A percentile compares a stretch with the other conserved stretches of the same genome.
Evolutionary conservation across 2,113 vertebrate species (phyloP).

Genomic region (Camelus dromedarius): DNA sequence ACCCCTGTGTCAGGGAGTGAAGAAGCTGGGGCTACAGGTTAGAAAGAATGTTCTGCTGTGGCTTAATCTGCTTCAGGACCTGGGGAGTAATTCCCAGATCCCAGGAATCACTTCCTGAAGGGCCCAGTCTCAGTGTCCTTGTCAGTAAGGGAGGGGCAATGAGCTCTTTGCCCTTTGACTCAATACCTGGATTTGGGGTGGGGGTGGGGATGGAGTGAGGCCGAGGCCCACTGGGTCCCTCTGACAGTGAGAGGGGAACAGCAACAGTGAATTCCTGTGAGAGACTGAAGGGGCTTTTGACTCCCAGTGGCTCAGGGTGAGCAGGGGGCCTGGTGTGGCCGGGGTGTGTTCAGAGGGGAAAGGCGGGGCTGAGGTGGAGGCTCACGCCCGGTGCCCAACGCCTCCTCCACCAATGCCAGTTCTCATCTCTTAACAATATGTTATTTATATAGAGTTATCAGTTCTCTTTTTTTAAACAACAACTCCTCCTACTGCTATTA

Average conservation of each 20-base stretch:
- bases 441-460: background rate
- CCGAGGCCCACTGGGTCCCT: rapidly evolving
- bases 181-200: background rate
- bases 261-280: background rate
- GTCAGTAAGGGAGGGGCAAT: background rate
- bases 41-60: background rate
- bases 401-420: background rate
- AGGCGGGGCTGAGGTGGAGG: background rate
- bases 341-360: background rate
- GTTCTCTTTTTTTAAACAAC: background rate
- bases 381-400: background rate
- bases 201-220: background rate
- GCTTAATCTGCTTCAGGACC: background rate
- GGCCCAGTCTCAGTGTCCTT: background rate
- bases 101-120: background rate
- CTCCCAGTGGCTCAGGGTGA: rapidly evolving
- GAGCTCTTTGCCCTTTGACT: background rate
- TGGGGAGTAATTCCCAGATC: background rate
- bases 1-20: background rate
- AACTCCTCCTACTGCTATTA: background rate
- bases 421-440: background rate
- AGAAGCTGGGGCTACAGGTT: background rate
- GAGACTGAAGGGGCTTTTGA: background rate
- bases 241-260: background rate
- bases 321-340: background rate